Percentiles rank a stretch among this genome's conserved stretches.
Evolutionary conservation across 64 coral and sea anemone genomes (phyloP).

Genomic region (Pachyseris speciosa): DNA sequence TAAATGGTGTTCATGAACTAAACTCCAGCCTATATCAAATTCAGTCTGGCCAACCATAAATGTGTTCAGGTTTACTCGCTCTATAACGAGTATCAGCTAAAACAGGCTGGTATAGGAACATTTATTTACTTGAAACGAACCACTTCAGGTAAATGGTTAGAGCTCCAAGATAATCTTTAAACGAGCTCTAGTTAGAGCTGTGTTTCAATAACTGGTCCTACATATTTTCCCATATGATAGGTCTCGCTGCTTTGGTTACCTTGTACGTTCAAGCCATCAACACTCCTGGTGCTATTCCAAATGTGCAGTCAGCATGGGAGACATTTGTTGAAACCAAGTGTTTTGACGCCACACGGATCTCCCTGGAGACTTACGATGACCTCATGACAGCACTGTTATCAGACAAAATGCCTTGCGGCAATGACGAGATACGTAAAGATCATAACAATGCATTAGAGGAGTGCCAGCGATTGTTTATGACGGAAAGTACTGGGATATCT

Average conservation of each 20-base stretch:
- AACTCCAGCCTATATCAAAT: too few relatives aligned
- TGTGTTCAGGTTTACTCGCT: too few relatives aligned
- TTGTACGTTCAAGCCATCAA: constrained; percentile 54
- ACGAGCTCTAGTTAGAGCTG: too few relatives aligned
- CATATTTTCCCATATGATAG: constrained; percentile 3
- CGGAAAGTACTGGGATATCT: constrained; percentile 48
- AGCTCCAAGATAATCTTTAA: too few relatives aligned
- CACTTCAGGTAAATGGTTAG: too few relatives aligned
- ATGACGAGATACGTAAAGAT: constrained; percentile 43
- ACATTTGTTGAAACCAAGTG: constrained; percentile 38
- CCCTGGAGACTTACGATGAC: constrained; percentile 3
- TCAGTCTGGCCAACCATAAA: too few relatives aligned
- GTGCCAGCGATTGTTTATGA: constrained; percentile 14
- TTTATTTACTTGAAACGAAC: too few relatives aligned
- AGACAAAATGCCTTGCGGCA: constrained; percentile 12
- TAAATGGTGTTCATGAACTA: too few relatives aligned
- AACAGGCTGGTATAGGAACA: too few relatives aligned
- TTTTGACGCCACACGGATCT: constrained; percentile 5
- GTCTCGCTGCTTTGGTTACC: constrained; percentile 38
- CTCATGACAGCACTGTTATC: constrained; percentile 6
- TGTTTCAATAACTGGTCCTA: too few relatives aligned
- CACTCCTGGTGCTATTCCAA: constrained; percentile 64
- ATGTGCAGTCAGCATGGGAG: constrained; percentile 48
- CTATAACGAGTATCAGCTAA: too few relatives aligned
- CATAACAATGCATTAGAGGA: constrained; percentile 38